These are phyloP conservation scores for Phrynosoma platyrhinos DNA, from an alignment of 2,113 vertebrate species.

Conservation along the genomic window DNA sequence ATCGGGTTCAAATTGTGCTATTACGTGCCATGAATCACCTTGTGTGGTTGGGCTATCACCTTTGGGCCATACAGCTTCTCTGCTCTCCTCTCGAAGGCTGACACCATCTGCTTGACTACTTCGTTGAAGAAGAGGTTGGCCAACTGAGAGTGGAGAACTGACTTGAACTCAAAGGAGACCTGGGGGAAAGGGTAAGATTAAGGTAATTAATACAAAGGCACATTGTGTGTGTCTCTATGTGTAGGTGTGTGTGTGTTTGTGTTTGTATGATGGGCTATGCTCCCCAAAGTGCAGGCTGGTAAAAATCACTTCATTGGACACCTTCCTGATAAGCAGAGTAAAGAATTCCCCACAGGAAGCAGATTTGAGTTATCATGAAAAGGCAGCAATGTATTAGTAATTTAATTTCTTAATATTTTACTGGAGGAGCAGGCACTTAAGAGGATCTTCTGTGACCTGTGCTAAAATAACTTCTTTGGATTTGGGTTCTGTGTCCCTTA, in stretches of 20 bases:
- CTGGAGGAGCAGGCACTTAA: background rate
- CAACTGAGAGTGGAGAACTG: slow-evolving; percentile 80
- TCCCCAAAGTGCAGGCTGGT: background rate
- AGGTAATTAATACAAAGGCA: background rate
- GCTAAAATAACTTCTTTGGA: background rate
- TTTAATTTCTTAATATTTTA: background rate
- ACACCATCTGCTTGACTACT: slow-evolving; percentile 83
- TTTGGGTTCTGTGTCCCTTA: no score
- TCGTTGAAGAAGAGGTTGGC: slow-evolving; percentile 80
- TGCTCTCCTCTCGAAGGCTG: slow-evolving; percentile 79
- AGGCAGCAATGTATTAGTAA: background rate
- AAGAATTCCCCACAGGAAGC: background rate
- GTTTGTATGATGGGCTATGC: no score
- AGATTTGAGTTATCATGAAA: background rate
- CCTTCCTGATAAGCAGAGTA: background rate
- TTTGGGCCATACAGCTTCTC: slow-evolving; percentile 62
- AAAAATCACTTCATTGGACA: background rate
- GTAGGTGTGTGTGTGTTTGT: no score
- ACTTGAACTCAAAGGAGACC: slow-evolving; percentile 86
- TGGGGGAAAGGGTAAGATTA: slow-evolving; percentile 30
- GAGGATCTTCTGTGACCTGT: background rate
- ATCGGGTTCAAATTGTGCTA: no score
- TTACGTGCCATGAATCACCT: slow-evolving; percentile 41
- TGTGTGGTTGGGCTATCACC: background rate
- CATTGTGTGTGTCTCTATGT: background rate